A percentile compares a stretch with the other conserved stretches of the same genome.
Conservation (phyloP, 2,888 invertebrate genomes). For the Leptinotarsa tumamoca region DNA sequence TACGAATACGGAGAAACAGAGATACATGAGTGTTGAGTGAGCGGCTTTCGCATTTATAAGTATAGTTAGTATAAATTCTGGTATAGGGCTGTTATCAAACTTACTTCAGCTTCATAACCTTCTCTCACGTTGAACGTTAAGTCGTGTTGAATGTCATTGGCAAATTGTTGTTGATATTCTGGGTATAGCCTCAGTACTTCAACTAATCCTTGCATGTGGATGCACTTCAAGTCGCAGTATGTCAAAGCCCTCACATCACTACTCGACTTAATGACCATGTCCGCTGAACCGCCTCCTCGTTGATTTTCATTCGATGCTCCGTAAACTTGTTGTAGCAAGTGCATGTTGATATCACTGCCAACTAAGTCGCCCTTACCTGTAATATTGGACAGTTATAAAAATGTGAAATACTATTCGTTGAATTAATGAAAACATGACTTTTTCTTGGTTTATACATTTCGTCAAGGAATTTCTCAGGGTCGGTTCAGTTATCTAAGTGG, state of each 20-base stretch:
- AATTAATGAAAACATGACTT: too few relatives aligned
- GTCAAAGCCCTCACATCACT: conserved; percentile 95
- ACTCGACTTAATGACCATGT: conserved; percentile 91
- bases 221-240: conserved; percentile 95
- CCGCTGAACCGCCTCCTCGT: conserved; percentile 66
- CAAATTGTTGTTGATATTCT: conserved; percentile 94
- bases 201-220: conserved; percentile 89
- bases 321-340: conserved; percentile 73
- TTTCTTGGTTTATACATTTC: too few relatives aligned
- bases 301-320: conserved; percentile 62
- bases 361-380: conserved; percentile 95
- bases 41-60: too few relatives aligned
- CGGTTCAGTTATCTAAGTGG: too few relatives aligned
- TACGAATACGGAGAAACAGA: too few relatives aligned
- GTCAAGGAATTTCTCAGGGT: too few relatives aligned
- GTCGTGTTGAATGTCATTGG: conserved; percentile 94
- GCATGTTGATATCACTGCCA: conserved; percentile 90
- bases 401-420: too few relatives aligned
- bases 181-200: conserved; percentile 89
- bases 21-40: too few relatives aligned
- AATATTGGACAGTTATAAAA: conserved; percentile 10
- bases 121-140: conserved; percentile 94
- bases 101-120: conserved; percentile 89
- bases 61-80: too few relatives aligned
- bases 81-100: conserved; percentile 23